phyloP scores from a whole-genome alignment of 2,888 invertebrate genomes.

The Blastobasis lacticolella region DNA sequence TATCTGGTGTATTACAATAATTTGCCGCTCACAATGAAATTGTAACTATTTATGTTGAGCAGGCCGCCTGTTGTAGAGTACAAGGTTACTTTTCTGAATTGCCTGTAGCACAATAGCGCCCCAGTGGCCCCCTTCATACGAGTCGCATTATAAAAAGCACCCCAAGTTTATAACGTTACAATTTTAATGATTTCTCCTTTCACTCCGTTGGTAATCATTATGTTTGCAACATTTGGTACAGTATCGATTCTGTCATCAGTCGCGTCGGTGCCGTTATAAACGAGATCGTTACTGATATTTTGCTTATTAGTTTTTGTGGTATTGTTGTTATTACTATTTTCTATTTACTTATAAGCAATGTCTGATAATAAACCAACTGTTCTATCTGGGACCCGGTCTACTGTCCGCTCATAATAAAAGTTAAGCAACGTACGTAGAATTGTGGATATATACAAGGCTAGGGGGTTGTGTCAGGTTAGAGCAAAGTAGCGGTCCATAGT shows the following conservation, averaged over 20 bases:
- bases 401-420: too few species aligned
- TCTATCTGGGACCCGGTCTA: too few species aligned
- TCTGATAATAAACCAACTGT: too few species aligned
- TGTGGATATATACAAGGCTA: too few species aligned
- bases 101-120: conserved; percentile 17
- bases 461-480: too few species aligned
- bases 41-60: conserved; percentile 46
- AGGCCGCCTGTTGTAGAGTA: conserved; percentile 21
- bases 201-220: conserved; percentile 23
- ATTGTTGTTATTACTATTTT: too few species aligned
- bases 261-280: too few species aligned
- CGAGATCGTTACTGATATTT: too few species aligned
- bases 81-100: conserved; percentile 47
- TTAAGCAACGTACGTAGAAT: too few species aligned
- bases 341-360: too few species aligned
- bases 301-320: too few species aligned
- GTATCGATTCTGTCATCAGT: conserved; percentile 18
- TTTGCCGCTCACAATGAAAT: conserved; percentile 53
- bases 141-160: conserved; percentile 57
- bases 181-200: conserved; percentile 57
- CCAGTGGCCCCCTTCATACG: conserved; percentile 56
- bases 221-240: conserved; percentile 22
- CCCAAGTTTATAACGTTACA: conserved; percentile 64
- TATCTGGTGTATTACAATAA: conserved; percentile 56
- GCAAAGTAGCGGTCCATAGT: too few species aligned